Evolutionary conservation across 2,888 invertebrate genomes (phyloP).

Genomic region (Chymomyza fuscimana): DNA sequence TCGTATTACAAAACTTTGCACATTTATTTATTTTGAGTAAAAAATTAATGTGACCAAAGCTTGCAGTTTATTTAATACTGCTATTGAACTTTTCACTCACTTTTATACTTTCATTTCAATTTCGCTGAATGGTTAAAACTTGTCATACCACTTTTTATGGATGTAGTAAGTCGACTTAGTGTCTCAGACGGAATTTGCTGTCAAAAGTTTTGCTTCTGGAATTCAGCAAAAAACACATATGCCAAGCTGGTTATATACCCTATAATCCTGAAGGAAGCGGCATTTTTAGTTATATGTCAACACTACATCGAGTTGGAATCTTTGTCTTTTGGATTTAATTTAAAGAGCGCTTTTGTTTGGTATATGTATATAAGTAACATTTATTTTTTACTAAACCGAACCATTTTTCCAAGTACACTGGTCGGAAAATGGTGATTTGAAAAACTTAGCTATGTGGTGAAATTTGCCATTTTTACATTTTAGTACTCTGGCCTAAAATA

Average conservation of each 20-base stretch:
- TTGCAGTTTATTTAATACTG: background rate
- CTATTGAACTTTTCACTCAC: conserved; percentile 2
- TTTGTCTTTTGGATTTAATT: conserved; percentile 73
- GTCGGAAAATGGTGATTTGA: too few relatives aligned
- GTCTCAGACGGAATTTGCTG: background rate
- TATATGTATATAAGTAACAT: too few relatives aligned
- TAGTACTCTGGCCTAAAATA: too few relatives aligned
- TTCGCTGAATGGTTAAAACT: background rate
- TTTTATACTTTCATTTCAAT: background rate
- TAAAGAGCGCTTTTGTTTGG: too few relatives aligned
- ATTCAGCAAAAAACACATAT: background rate
- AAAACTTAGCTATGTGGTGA: too few relatives aligned
- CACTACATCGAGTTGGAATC: too few relatives aligned
- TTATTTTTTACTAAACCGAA: too few relatives aligned
- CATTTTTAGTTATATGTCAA: background rate
- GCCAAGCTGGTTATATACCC: background rate
- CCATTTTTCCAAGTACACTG: too few relatives aligned
- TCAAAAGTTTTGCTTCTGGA: background rate
- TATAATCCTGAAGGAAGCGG: background rate
- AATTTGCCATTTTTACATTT: too few relatives aligned
- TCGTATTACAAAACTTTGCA: conserved; percentile 60
- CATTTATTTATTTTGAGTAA: conserved; percentile 54
- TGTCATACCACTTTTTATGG: background rate
- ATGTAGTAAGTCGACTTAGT: background rate
- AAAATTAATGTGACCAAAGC: background rate